Evolutionary conservation across 2,888 invertebrate genomes (phyloP).

Genomic region (Ctenicera cuprea): DNA sequence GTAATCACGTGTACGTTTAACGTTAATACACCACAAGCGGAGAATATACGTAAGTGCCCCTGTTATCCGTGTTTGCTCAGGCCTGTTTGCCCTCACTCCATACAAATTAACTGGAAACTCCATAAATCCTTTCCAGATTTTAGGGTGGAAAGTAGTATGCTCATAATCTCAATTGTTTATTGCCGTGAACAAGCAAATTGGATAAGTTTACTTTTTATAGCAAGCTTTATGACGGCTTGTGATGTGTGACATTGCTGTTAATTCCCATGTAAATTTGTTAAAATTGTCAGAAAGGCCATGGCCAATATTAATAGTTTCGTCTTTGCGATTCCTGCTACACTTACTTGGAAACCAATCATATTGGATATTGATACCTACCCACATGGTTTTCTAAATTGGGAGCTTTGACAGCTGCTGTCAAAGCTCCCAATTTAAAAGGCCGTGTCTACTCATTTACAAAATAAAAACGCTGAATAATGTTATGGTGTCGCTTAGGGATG

Average conservation of each 20-base stretch:
- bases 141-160: slow-evolving; percentile 39
- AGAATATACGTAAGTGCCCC: slow-evolving; percentile 50
- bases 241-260: slow-evolving; percentile 8
- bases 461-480: too few relatives aligned
- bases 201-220: slow-evolving; percentile 17
- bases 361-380: too few relatives aligned
- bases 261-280: slow-evolving; percentile 2
- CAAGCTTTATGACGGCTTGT: neutral
- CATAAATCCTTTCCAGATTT: slow-evolving; percentile 54
- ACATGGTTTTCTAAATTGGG: too few relatives aligned
- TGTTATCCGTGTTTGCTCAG: slow-evolving; percentile 63
- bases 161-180: slow-evolving; percentile 40
- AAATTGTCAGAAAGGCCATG: too few relatives aligned
- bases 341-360: too few relatives aligned
- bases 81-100: slow-evolving; percentile 60
- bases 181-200: slow-evolving; percentile 35
- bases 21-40: slow-evolving; percentile 40
- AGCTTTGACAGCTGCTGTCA: too few relatives aligned
- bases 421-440: too few relatives aligned
- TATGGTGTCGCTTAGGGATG: too few relatives aligned
- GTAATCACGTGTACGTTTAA: slow-evolving; percentile 44
- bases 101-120: slow-evolving; percentile 54
- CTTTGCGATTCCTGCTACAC: too few relatives aligned
- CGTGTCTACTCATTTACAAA: too few relatives aligned
- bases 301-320: too few relatives aligned